phyloP scores from a whole-genome alignment of 37 sponge, comb jelly and placozoan genomes.

The Spongia lamella region DNA sequence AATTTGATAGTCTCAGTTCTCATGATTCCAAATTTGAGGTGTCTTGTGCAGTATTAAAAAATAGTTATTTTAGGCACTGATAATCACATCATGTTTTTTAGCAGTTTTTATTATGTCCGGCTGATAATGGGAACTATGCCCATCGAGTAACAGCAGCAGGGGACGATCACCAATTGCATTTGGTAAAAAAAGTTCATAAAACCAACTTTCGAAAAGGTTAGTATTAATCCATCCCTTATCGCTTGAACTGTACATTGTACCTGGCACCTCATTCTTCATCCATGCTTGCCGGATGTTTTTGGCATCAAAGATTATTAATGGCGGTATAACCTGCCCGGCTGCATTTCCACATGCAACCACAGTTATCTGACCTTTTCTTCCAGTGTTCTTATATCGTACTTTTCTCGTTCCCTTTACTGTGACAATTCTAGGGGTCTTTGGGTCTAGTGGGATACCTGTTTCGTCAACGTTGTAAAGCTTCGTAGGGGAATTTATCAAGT shows the following conservation, averaged over 20 bases:
- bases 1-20: too few relatives aligned
- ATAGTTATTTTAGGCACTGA: too few relatives aligned
- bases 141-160: slow-evolving; percentile 30
- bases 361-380: slow-evolving; percentile 19
- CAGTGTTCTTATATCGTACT: slow-evolving; percentile 1
- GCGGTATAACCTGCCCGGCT: slow-evolving; percentile 28
- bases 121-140: slow-evolving; percentile 41
- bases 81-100: slow-evolving; percentile 12
- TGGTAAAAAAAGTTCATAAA: slow-evolving; percentile 14
- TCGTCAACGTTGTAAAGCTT: slow-evolving; percentile 37
- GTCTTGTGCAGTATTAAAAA: too few relatives aligned
- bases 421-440: slow-evolving; percentile 1
- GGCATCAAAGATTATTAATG: slow-evolving; percentile 25
- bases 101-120: slow-evolving; percentile 6
- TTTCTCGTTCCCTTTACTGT: slow-evolving; percentile 4
- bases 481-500: slow-evolving; percentile 24
- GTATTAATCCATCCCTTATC: slow-evolving; percentile 35
- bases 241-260: slow-evolving; percentile 30
- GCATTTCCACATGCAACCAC: slow-evolving; percentile 29
- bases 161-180: slow-evolving; percentile 28
- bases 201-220: slow-evolving; percentile 25
- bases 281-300: slow-evolving; percentile 14
- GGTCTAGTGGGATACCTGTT: slow-evolving; percentile 41
- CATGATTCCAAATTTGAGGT: too few relatives aligned
- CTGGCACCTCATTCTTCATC: slow-evolving; percentile 33